These are phyloP conservation scores for Platyscapa corneri DNA, from an alignment of 1,140 invertebrate species.

Conservation along the genomic window DNA sequence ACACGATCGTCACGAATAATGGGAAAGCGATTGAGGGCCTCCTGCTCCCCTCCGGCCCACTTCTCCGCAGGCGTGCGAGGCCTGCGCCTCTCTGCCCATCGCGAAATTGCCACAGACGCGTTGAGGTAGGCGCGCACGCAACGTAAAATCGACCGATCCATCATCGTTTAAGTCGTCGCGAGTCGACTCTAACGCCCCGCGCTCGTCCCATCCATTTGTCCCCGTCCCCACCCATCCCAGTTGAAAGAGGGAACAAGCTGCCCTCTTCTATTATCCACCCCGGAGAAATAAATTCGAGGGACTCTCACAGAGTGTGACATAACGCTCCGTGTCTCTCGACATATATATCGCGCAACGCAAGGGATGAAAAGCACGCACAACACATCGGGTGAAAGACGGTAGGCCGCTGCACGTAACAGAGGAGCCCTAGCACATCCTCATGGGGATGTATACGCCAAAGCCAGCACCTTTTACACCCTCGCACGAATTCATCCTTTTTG, in stretches of 20 bases:
- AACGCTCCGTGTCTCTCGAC: background rate
- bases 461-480: slow-evolving; percentile 58
- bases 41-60: background rate
- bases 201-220: slow-evolving; percentile 15
- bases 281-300: slow-evolving; percentile 37
- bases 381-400: background rate
- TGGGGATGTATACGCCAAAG: background rate
- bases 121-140: background rate
- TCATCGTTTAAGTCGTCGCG: slow-evolving; percentile 39
- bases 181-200: slow-evolving; percentile 1
- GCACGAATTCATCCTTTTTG: slow-evolving; percentile 58
- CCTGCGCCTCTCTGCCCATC: background rate
- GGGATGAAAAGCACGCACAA: slow-evolving; percentile 6
- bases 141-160: slow-evolving; percentile 19
- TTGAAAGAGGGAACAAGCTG: slow-evolving; percentile 26
- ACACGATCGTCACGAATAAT: slow-evolving; percentile 28
- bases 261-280: background rate
- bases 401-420: background rate
- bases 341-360: background rate
- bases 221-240: background rate
- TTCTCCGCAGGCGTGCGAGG: background rate
- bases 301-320: slow-evolving; percentile 24
- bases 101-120: slow-evolving; percentile 6
- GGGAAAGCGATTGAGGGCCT: slow-evolving; percentile 5
- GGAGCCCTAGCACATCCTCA: background rate